Percentiles rank a stretch among this genome's conserved stretches.
These are phyloP conservation scores for Deroplatys truncata DNA, from an alignment of 2,888 invertebrate genomes.

Conservation along the genomic window DNA sequence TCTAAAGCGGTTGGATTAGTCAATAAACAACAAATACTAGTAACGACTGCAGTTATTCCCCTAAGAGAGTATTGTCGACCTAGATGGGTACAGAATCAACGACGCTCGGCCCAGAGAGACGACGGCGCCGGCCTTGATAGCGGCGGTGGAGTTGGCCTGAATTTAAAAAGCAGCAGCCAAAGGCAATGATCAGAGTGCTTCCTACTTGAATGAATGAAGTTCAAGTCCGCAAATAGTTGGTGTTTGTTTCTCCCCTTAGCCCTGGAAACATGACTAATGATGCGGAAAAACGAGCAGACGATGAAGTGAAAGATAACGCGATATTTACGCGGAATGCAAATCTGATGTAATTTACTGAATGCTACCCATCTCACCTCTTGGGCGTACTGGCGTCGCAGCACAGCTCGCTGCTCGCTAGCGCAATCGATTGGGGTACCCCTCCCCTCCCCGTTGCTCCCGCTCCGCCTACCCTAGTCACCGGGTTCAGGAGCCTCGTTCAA, in stretches of 20 bases:
- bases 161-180: neutral
- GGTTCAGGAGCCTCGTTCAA: conserved; percentile 48
- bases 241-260: neutral
- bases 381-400: neutral
- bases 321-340: neutral
- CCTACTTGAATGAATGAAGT: neutral
- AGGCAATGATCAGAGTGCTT: neutral
- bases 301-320: neutral
- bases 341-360: neutral
- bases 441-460: conserved; percentile 9
- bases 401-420: neutral
- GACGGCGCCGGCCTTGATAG: neutral
- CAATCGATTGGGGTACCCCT: conserved; percentile 1
- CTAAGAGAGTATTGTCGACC: no score
- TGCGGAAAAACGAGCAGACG: neutral
- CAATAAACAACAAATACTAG: no score
- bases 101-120: neutral
- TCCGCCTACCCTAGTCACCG: conserved; percentile 32
- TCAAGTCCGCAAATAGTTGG: neutral
- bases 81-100: no score
- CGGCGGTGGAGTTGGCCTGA: neutral
- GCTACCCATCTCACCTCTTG: neutral
- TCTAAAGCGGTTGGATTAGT: no score
- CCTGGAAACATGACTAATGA: neutral
- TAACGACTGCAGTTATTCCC: no score